Conservation (phyloP, 2,113 vertebrate genomes). For the Procavia capensis region DNA sequence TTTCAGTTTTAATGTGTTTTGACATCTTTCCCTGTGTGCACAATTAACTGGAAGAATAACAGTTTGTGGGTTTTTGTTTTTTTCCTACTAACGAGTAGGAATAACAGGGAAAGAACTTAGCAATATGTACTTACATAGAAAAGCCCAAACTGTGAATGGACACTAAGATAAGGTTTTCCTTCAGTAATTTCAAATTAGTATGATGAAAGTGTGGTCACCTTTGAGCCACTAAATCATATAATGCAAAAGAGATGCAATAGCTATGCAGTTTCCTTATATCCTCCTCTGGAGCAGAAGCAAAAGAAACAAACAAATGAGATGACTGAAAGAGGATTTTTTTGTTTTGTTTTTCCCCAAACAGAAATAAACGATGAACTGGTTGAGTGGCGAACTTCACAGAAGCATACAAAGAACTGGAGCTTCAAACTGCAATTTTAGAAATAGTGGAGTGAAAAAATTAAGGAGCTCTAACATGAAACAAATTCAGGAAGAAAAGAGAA, state of each 20-base stretch:
- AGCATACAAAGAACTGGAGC: not conserved
- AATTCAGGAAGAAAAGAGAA: slow-evolving; percentile 71
- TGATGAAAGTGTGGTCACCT: slow-evolving; percentile 11
- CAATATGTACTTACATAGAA: slow-evolving; percentile 38
- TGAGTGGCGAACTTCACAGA: not conserved
- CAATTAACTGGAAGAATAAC: slow-evolving; percentile 74
- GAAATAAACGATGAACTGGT: not conserved
- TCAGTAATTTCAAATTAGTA: slow-evolving; percentile 28
- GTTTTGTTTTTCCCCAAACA: slow-evolving; percentile 35
- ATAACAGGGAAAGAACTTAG: slow-evolving; percentile 21
- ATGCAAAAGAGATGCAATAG: not conserved
- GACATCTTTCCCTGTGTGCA: slow-evolving; percentile 74
- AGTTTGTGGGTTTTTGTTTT: slow-evolving; percentile 52
- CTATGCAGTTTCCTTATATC: not conserved
- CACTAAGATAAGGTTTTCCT: not conserved
- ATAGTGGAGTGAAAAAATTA: slow-evolving; percentile 63
- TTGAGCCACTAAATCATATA: not conserved
- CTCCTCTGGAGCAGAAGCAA: not conserved
- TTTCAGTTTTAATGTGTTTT: slow-evolving; percentile 74
- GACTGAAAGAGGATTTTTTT: not conserved
- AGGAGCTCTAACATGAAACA: slow-evolving; percentile 52
- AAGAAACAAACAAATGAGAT: slow-evolving; percentile 51
- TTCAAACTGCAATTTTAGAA: slow-evolving; percentile 64
- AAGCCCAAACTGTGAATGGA: not conserved
- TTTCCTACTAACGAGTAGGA: not conserved